Conservation (phyloP, 2,113 vertebrate species). For the Ardeotis arabs region DNA sequence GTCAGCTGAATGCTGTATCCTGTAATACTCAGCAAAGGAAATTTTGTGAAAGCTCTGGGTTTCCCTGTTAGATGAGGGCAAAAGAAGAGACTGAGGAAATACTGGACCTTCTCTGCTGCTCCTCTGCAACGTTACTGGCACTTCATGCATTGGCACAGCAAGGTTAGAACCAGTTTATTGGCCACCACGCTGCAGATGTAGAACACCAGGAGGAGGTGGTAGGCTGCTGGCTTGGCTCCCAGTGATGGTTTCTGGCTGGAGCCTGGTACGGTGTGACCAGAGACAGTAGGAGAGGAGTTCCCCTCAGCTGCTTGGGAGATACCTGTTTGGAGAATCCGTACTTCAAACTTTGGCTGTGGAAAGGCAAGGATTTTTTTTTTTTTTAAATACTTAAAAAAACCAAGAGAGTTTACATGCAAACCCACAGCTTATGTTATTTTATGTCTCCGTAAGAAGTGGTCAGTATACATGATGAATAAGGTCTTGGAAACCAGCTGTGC, state of each 20-base stretch:
- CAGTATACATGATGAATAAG: background rate
- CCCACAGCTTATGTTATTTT: too few species aligned
- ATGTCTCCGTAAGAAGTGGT: background rate
- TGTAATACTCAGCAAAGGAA: background rate
- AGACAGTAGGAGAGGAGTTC: background rate
- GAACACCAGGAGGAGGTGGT: background rate
- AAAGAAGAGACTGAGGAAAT: background rate
- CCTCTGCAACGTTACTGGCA: background rate
- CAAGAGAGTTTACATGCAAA: background rate
- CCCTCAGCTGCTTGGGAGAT: background rate
- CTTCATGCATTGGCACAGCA: background rate
- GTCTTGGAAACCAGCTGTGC: background rate
- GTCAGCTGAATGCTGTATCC: background rate
- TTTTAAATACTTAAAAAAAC: background rate
- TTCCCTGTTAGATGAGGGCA: background rate
- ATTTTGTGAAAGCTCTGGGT: background rate
- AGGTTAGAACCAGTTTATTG: background rate
- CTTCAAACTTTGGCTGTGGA: fast-evolving
- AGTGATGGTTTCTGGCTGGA: background rate
- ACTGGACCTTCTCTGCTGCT: background rate
- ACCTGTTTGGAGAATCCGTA: background rate
- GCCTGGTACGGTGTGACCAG: background rate
- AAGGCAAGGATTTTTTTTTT: background rate
- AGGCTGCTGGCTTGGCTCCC: background rate
- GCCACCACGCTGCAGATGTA: fast-evolving